Base-by-base conservation (phyloP, 2,797 vertebrate species). In the Sebastes trivittatus region DNA sequence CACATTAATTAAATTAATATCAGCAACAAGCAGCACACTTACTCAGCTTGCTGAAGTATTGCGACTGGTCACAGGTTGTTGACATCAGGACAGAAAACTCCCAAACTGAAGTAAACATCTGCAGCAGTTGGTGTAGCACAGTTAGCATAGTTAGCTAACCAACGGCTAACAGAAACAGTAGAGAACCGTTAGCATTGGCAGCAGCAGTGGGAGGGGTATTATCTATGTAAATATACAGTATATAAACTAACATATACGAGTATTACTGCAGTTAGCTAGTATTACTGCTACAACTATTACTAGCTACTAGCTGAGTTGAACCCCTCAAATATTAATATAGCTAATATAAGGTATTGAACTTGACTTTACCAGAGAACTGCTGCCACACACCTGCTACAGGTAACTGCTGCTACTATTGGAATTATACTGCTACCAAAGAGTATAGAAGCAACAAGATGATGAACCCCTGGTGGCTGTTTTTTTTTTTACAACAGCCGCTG, bases 271-370 rank as follows among this genome's bases (percentile, higher is more conserved):
- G 42, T 46, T 18, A 46, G 16, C 0, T 42, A 42, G 38, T 42
- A 42, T 42, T 0, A 46, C 42, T 46, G 0, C 9, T 49, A 7
- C 25, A 49, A 49, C 64, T 27, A 8, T 23, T 23, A 1, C 25
- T 30, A 13, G 20, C 13, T n/a, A 67, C 30, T 30, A 54, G 27
- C 27, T 67, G 11, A 52, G 42, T 32, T 52, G 20, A 67, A 49
- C 23, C 36, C 23, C 23, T 4, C 0, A 23, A 18, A 29, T 46
- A 66, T n/a, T 2, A 23, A 11, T 29, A 34, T 34, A 7, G 4
- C 14, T 42, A 16, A 6, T 22, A 52, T 3, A 22, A 20, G 18
- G 6, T 52, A 6, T 10, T 27, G 1, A 69, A 68, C 27, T 54
- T 32, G 20, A 11, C 59, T 61, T 42, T 60, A 1, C 1, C 0